Conservation (phyloP, 1,140 invertebrate genomes). For the Anoplolepis gracilipes region DNA sequence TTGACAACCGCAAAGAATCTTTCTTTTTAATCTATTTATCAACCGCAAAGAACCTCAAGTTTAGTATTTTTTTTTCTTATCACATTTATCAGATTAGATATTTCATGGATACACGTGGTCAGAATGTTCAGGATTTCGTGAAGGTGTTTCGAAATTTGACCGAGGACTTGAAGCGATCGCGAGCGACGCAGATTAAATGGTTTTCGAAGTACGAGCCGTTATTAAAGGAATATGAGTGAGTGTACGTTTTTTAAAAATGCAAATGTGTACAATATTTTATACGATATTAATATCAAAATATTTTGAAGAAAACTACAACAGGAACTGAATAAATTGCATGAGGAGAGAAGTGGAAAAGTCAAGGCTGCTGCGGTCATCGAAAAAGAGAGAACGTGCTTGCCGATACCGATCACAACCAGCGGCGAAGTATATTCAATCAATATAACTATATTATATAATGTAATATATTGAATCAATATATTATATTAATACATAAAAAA, state of each 20-base stretch:
- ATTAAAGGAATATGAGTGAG: slow-evolving; percentile 74
- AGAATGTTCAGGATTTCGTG: slow-evolving; percentile 72
- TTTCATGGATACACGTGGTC: slow-evolving; percentile 69
- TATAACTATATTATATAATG: too few relatives aligned
- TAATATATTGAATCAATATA: too few relatives aligned
- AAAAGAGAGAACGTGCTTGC: slow-evolving; percentile 71
- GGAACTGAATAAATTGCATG: slow-evolving; percentile 65
- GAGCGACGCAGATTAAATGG: slow-evolving; percentile 71
- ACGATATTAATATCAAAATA: neutral
- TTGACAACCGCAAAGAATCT: neutral
- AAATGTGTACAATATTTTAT: too few relatives aligned
- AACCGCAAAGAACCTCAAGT: too few relatives aligned
- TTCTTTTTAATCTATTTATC: too few relatives aligned
- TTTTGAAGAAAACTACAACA: slow-evolving; percentile 61
- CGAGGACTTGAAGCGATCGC: slow-evolving; percentile 63
- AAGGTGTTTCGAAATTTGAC: slow-evolving; percentile 61
- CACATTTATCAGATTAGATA: neutral
- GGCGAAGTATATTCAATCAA: slow-evolving; percentile 57
- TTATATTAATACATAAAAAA: neutral
- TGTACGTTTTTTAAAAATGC: neutral
- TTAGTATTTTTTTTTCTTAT: neutral
- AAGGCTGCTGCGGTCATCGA: slow-evolving; percentile 13
- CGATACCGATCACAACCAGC: slow-evolving; percentile 71
- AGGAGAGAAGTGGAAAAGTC: slow-evolving; percentile 35
- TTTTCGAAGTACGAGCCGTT: slow-evolving; percentile 71